Evolutionary conservation across 1,140 invertebrate species (phyloP).

Genomic region (Panagrolaimus sp.): DNA sequence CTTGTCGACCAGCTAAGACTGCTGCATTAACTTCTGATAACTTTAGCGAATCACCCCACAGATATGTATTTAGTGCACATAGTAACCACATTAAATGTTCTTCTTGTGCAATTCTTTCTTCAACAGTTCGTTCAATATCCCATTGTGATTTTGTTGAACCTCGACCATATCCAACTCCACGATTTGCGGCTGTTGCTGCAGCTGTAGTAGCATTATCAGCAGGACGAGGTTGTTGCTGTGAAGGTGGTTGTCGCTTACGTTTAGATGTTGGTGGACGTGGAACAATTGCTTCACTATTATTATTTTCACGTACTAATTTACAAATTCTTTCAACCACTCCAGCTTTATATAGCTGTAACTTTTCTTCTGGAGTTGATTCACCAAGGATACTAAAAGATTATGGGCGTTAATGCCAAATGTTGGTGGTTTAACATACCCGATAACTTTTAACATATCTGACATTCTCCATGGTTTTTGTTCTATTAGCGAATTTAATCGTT

Average conservation of each 20-base stretch:
- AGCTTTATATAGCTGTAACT: constrained; percentile 24
- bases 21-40: constrained; percentile 24
- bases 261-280: constrained; percentile 16
- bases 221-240: not conserved
- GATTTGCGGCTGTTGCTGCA: constrained; percentile 58
- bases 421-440: too few relatives aligned
- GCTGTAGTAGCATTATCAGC: not conserved
- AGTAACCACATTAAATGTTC: constrained; percentile 56
- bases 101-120: constrained; percentile 41
- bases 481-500: constrained; percentile 26
- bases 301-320: constrained; percentile 11
- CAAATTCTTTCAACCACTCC: constrained; percentile 14
- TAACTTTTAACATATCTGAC: constrained; percentile 41
- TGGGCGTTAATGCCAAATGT: not conserved
- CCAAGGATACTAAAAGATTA: constrained; percentile 32
- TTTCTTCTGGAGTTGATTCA: constrained; percentile 33
- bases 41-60: constrained; percentile 39
- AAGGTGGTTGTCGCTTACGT: constrained; percentile 13
- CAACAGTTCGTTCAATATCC: constrained; percentile 64
- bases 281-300: not conserved
- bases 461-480: constrained; percentile 37
- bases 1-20: not conserved
- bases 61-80: constrained; percentile 46
- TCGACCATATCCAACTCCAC: constrained; percentile 84
- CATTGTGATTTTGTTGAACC: constrained; percentile 87